Conservation (phyloP, 2,113 vertebrate species). For the Salvelinus alpinus region DNA sequence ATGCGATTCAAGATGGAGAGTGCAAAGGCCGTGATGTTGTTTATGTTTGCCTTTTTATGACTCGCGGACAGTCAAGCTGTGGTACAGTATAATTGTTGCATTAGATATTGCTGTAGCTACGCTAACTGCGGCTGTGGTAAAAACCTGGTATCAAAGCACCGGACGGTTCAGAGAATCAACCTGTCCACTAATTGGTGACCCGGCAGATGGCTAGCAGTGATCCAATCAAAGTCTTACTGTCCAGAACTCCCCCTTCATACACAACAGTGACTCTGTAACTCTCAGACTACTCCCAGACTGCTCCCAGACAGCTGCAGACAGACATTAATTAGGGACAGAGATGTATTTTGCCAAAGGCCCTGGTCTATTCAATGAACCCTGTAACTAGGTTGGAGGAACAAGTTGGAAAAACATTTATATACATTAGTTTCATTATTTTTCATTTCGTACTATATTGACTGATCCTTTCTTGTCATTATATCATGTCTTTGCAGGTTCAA, state of each 20-base stretch:
- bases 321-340: constrained; percentile 63
- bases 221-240: constrained; percentile 60
- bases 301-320: constrained; percentile 61
- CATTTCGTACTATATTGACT: constrained; percentile 52
- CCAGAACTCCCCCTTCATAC: constrained; percentile 31
- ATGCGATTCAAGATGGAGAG: constrained; percentile 43
- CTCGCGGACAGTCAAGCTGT: constrained; percentile 18
- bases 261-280: background rate
- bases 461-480: constrained; percentile 17
- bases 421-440: too few species aligned
- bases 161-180: constrained; percentile 66
- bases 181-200: constrained; percentile 75
- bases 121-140: constrained; percentile 25
- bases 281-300: too few species aligned
- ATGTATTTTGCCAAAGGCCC: background rate
- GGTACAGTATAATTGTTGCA: constrained; percentile 32
- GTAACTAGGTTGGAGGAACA: too few species aligned
- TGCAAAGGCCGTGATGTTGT: constrained; percentile 44
- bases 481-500: constrained; percentile 81
- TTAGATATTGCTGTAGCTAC: background rate
- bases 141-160: constrained; percentile 60
- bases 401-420: too few species aligned
- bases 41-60: constrained; percentile 27
- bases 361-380: background rate
- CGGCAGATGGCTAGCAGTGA: constrained; percentile 50